Evolutionary conservation across 2,797 vertebrate genomes (phyloP), one percentile per base, ranked within the genome.

Genomic region (Phrynocephalus guinanensis): DNA sequence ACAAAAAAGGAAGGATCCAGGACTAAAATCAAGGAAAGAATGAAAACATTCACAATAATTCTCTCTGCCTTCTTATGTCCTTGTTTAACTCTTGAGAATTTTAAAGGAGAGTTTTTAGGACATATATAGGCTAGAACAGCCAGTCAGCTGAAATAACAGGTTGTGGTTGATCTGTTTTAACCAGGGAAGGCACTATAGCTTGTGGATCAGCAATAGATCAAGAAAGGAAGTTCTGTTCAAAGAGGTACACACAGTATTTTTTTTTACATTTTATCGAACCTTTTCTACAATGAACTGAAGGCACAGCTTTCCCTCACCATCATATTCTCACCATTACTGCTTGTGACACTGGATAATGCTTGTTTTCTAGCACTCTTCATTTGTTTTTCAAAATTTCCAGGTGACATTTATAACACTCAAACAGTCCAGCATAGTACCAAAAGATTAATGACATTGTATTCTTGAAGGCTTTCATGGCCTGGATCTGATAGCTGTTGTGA

Each of bases 31-130:
- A 79, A 6, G 84, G 77, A 63, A 80, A 22, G 11, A 72, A 82
- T 86, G 89, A 91, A 88, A 90, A 94, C 90, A 24, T 60, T 85
- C 94, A 90, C 80, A 79, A 72, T 91, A 91, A 78, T 30, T 84
- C 24, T 82, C 70, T 84, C 11, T 38, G 10, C 28, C 28, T 38
- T n/a, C 44, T 15, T 8, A 11, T 68, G 22, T 20, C n/a, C 44
- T 20, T 6, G 5, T 15, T 82, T 75, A 87, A 87, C 70, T 15
- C 79, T 75, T 82, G 56, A n/a, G 13, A 52, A 30, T n/a, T 67
- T 87, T 87, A 50, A 44, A 26, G n/a, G 56, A 33, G 28, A 81
- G 6, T 11, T 81, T 79, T 73, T 48, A 48, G 50, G 38, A 82
- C 48, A 26, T 24, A 48, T 24, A 73, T 73, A n/a, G 33, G 26